Conservation (phyloP, 2,888 invertebrate genomes). For the Torymus aiolomorphi region DNA sequence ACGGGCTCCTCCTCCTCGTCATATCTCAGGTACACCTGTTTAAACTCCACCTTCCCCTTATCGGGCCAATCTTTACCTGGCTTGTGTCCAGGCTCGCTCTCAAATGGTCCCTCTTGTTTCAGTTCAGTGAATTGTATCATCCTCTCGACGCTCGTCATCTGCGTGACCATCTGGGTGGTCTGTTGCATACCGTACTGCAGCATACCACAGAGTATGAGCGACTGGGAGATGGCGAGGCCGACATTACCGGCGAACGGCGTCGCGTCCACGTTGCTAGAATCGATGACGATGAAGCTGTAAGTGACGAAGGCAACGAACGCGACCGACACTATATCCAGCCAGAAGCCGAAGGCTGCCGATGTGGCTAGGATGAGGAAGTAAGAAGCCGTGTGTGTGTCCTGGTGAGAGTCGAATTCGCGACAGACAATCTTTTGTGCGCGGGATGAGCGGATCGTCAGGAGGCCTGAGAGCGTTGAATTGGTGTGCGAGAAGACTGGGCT, state of each 20-base stretch:
- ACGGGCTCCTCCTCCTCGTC: conserved; percentile 81
- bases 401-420: conserved; percentile 85
- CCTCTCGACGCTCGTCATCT: conserved; percentile 89
- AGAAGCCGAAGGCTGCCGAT: conserved; percentile 81
- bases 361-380: conserved; percentile 80
- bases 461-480: conserved; percentile 88
- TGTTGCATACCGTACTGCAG: conserved; percentile 88
- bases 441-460: conserved; percentile 90
- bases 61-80: conserved; percentile 83
- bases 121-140: conserved; percentile 87
- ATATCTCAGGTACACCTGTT: conserved; percentile 81
- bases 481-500: conserved; percentile 96
- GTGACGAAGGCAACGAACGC: conserved; percentile 77
- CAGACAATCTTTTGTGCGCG: conserved; percentile 84
- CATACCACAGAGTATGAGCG: conserved; percentile 85
- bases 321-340: conserved; percentile 81
- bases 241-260: conserved; percentile 79
- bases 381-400: conserved; percentile 83
- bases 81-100: conserved; percentile 77
- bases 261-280: conserved; percentile 15
- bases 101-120: conserved; percentile 83
- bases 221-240: conserved; percentile 85
- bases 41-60: conserved; percentile 80
- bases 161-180: conserved; percentile 84
- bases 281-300: conserved; percentile 45